Base-by-base conservation (phyloP, 2,797 vertebrate genomes). In the Hyperoplus lanceolatus region DNA sequence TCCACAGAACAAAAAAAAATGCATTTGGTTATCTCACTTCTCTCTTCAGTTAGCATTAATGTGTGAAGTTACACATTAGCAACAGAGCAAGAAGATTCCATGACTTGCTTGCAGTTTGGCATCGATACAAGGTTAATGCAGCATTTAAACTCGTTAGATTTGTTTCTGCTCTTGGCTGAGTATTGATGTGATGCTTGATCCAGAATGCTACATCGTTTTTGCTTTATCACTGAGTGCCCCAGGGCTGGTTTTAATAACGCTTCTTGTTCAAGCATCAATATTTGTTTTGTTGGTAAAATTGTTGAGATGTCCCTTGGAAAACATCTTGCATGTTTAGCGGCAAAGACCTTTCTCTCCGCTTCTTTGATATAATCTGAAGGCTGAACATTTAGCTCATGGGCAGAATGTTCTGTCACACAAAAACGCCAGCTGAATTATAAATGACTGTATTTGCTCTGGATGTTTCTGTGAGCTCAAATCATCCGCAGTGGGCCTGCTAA, bases 51-150 rank as follows among this genome's bases (percentile, higher is more conserved):
- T 16, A 64, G 70, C 18, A 9, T 73, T 75, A n/a, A 61, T 14
- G 50, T 54, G 60, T 60, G 49, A 84, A 70, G 74, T 71, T 68
- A 2, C 54, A 51, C 60, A 55, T 70, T 7, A 72, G 77, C 70
- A 29, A 41, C 38, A 60, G 63, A 76, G 78, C 56, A 15, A 61
- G 62, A 42, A 56, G 71, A 69, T 15, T 53, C 21, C 60, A n/a
- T 13, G n/a, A 70, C 58, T 75, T 53, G 39, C 54, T 70, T 36
- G 36, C 45, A 73, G 59, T 80, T 80, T 58, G 42, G 5, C 21
- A 46, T 79, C 70, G 64, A 79, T 74, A 67, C 69, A 80, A 75
- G 39, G 69, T 75, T 84, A 89, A 91, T 84, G 80, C 59, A 61
- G 79, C 82, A 43, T 82, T 83, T 74, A 66, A 83, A 78, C 51